Evolutionary conservation across 2,888 invertebrate genomes (phyloP), one percentile per base, ranked within the genome.

Genomic region (Cephus nigrinus): DNA sequence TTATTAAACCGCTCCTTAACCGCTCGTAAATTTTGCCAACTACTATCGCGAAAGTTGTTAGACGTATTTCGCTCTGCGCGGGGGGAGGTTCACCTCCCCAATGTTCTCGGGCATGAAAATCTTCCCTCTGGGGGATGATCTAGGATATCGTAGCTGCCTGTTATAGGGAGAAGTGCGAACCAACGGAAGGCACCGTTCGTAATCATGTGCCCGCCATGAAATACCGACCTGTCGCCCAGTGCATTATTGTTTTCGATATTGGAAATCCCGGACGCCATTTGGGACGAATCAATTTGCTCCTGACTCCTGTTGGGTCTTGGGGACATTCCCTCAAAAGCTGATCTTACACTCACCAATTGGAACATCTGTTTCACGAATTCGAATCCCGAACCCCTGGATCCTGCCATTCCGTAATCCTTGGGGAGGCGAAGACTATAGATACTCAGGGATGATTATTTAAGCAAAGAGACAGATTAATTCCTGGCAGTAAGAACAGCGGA

Each of bases 391-490:
- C 23, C 23, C 23, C 5, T 40, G 23, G 40, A 23, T 23, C 23
- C 40, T 35, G 40, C 40, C 40, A 23, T 55, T 55, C 23, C 5
- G 15, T 5, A 15, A 30, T 32, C 30, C 5, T 15, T 30, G 31
- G 4, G 12, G 69, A n/a, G 32, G 12, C 2, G 31, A 71, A 15
- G 31, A 15, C 12, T 15, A 71, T 71, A 30, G 71, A 71, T 71
- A 9, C 32, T 30, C 11, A 30, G 71, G 4, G 12, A 31, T 71
- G 79, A 80, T 83, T 78, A 81, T 69, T 82, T 77, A 79, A 75
- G 80, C 80, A 79, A 80, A 80, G 81, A 80, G 73, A 81, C 83
- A 85, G 84, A 84, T 84, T 84, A 84, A 84, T 84, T 84, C 83
- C 81, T 85, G 80, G 84, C 84, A 84, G 84, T 81, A 83, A 84